Evolutionary conservation across 2,113 vertebrate genomes (phyloP).

Genomic region (Ellobius talpinus): DNA sequence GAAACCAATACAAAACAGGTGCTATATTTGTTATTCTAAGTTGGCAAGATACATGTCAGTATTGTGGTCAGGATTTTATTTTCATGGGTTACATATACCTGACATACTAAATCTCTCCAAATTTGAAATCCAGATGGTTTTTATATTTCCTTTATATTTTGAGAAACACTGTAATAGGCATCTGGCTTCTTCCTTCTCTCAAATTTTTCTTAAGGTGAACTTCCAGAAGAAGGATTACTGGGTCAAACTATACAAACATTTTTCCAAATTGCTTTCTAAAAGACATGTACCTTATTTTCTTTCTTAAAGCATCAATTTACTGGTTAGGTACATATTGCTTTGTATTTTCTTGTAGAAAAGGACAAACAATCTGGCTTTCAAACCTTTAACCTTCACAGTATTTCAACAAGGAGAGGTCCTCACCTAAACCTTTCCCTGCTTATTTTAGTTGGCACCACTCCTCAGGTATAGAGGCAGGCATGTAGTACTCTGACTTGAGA

Average conservation of each 20-base stretch:
- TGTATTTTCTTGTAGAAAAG: constrained; percentile 36
- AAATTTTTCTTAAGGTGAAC: constrained; percentile 56
- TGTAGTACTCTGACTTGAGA: not conserved
- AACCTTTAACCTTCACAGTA: not conserved
- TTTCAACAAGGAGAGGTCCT: constrained; percentile 42
- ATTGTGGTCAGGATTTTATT: constrained; percentile 9
- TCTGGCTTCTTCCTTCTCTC: constrained; percentile 5
- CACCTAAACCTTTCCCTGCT: not conserved
- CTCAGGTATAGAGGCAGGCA: not conserved
- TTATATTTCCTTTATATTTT: not conserved
- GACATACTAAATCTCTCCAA: not conserved
- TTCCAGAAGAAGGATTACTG: constrained; percentile 12
- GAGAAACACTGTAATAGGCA: not conserved
- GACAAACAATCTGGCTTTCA: constrained; percentile 19
- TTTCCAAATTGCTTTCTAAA: constrained; percentile 45
- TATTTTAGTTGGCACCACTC: not conserved
- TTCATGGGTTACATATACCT: not conserved
- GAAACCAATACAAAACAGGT: constrained; percentile 1
- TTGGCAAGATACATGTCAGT: not conserved
- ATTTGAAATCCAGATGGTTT: not conserved
- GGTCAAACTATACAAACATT: constrained; percentile 45
- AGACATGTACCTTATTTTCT: constrained; percentile 46
- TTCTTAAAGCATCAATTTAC: constrained; percentile 41
- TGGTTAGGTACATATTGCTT: not conserved
- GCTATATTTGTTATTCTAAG: not conserved